phyloP scores from a whole-genome alignment of 37 sponge, comb jelly and placozoan genomes.

The Axinella damicornis region DNA sequence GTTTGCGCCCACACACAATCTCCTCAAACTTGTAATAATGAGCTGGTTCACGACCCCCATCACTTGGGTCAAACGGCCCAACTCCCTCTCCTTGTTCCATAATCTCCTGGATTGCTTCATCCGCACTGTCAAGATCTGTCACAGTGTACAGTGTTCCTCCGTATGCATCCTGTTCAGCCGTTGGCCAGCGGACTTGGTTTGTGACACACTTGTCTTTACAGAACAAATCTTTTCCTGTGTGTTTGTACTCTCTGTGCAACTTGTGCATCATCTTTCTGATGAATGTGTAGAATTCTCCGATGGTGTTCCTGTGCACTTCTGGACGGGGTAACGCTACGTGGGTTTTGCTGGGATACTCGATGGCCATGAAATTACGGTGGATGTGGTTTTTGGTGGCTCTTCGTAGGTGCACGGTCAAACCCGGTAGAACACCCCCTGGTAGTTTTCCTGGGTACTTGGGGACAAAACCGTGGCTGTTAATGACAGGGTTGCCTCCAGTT shows the following conservation, averaged over 20 bases:
- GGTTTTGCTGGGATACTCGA: slow-evolving; percentile 30
- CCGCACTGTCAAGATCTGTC: background rate
- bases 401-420: background rate
- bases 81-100: slow-evolving; percentile 72
- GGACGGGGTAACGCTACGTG: background rate
- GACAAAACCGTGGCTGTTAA: slow-evolving; percentile 1
- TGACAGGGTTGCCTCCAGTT: slow-evolving; percentile 21
- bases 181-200: slow-evolving; percentile 3
- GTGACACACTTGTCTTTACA: too few relatives aligned
- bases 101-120: slow-evolving; percentile 26
- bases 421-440: slow-evolving; percentile 29
- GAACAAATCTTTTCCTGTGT: slow-evolving; percentile 15
- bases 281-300: slow-evolving; percentile 64
- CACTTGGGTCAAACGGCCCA: slow-evolving; percentile 27
- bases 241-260: background rate
- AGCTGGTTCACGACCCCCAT: background rate
- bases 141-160: too few relatives aligned
- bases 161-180: background rate
- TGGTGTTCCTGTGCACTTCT: slow-evolving; percentile 50
- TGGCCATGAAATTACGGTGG: slow-evolving; percentile 14
- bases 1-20: slow-evolving; percentile 48
- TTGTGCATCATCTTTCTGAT: slow-evolving; percentile 17
- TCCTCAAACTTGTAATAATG: slow-evolving; percentile 66
- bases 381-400: slow-evolving; percentile 14
- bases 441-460: slow-evolving; percentile 29